Evolutionary conservation across 2,113 vertebrate genomes (phyloP).

Genomic region (Ancistrus triradiatus): DNA sequence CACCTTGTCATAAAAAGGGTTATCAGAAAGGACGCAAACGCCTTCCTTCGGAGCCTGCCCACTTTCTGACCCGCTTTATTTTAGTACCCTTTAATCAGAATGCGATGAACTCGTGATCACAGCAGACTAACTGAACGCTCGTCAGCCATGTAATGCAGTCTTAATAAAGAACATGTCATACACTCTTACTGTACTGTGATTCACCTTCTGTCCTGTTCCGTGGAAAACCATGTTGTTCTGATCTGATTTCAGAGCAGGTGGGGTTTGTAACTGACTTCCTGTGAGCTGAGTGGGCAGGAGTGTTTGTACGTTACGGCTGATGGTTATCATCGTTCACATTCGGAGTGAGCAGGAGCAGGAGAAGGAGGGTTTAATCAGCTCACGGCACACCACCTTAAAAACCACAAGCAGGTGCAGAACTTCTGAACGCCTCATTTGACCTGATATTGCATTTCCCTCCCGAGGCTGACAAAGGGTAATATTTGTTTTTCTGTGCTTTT

Average conservation of each 20-base stretch:
- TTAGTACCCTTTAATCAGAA: conserved; percentile 13
- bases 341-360: background rate
- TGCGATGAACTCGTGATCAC: conserved; percentile 32
- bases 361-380: background rate
- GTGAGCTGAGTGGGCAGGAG: background rate
- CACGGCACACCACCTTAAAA: too few relatives aligned
- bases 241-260: conserved; percentile 1
- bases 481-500: too few relatives aligned
- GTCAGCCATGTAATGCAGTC: conserved; percentile 53
- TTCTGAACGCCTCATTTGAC: too few relatives aligned
- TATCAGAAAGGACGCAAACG: too few relatives aligned
- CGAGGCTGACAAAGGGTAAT: too few relatives aligned
- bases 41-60: too few relatives aligned
- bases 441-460: too few relatives aligned
- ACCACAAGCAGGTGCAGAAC: too few relatives aligned
- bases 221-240: background rate
- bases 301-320: background rate
- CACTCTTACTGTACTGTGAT: background rate
- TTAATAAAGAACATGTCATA: conserved; percentile 56
- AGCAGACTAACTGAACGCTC: conserved; percentile 42
- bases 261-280: background rate
- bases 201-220: background rate
- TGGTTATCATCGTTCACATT: background rate
- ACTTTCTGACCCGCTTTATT: background rate
- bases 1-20: too few relatives aligned